Evolutionary conservation across 2,888 invertebrate species (phyloP).

Genomic region (Melanostoma mellinum): DNA sequence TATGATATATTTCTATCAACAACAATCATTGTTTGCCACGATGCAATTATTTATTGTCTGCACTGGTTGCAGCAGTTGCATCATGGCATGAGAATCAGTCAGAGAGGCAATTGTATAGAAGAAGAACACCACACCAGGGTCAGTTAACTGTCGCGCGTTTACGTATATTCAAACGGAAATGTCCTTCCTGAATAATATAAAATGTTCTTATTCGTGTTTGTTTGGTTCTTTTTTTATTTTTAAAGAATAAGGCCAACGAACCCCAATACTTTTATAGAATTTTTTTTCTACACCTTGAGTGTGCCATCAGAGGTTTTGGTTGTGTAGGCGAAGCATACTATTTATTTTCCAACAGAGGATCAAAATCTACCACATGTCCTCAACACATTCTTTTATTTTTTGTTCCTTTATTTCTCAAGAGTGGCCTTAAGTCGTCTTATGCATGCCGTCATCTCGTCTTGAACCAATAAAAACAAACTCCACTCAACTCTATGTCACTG

Average conservation of each 20-base stretch:
- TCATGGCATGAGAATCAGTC: conserved; percentile 44
- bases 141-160: conserved; percentile 53
- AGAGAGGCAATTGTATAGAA: conserved; percentile 41
- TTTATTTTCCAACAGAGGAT: conserved; percentile 21
- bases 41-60: conserved; percentile 71
- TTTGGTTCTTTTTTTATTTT: conserved; percentile 1
- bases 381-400: conserved; percentile 38
- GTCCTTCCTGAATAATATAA: conserved; percentile 52
- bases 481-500: conserved; percentile 60
- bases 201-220: conserved; percentile 14
- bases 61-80: conserved; percentile 48
- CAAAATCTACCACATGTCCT: conserved; percentile 66
- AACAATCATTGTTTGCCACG: conserved; percentile 66
- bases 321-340: conserved; percentile 45
- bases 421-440: conserved; percentile 31
- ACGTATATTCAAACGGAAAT: conserved; percentile 61
- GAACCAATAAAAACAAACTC: conserved; percentile 62
- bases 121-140: conserved; percentile 35
- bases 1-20: conserved; percentile 73
- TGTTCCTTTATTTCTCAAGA: conserved; percentile 28
- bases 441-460: conserved; percentile 34
- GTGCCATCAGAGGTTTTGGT: conserved; percentile 20
- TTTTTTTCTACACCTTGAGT: conserved; percentile 55
- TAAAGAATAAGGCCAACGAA: conserved; percentile 58
- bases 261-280: conserved; percentile 29